A percentile compares a stretch with the other conserved stretches of the same genome.
Conservation (phyloP, 92 coral and sea anemone species). For the Blastomussa wellsi region DNA sequence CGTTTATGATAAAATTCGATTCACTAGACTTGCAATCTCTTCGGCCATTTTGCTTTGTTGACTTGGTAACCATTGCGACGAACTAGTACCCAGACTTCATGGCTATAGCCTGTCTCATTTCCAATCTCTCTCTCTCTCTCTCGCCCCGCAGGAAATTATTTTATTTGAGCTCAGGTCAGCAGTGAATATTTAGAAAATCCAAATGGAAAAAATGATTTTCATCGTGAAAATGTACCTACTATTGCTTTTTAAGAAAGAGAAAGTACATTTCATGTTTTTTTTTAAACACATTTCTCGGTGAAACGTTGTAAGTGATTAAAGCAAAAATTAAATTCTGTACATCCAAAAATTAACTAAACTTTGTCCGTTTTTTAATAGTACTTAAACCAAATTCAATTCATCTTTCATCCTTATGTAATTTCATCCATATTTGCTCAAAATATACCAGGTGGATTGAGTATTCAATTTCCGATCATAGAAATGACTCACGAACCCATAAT, state of each 20-base stretch:
- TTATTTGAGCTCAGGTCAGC: too few species aligned
- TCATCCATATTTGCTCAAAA: background rate
- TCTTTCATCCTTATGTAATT: background rate
- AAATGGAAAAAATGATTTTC: background rate
- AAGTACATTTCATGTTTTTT: too few species aligned
- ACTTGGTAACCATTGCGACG: slow-evolving; percentile 44
- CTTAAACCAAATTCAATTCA: too few species aligned
- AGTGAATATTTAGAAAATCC: background rate
- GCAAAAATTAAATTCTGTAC: too few species aligned
- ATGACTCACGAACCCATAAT: background rate
- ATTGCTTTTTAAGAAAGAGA: too few species aligned
- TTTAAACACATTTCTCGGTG: background rate
- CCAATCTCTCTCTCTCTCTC: background rate
- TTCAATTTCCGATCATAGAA: background rate
- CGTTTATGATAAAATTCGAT: background rate
- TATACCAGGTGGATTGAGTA: background rate
- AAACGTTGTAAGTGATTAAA: background rate
- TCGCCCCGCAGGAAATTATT: too few species aligned
- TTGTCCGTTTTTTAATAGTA: background rate
- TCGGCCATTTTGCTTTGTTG: slow-evolving; percentile 51
- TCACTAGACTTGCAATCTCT: background rate
- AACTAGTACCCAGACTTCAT: slow-evolving; percentile 24
- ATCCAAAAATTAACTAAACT: background rate
- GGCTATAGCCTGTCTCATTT: background rate
- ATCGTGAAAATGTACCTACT: background rate